phyloP scores from a whole-genome alignment of 1,140 invertebrate genomes.

The Rhagoletis pomonella region DNA sequence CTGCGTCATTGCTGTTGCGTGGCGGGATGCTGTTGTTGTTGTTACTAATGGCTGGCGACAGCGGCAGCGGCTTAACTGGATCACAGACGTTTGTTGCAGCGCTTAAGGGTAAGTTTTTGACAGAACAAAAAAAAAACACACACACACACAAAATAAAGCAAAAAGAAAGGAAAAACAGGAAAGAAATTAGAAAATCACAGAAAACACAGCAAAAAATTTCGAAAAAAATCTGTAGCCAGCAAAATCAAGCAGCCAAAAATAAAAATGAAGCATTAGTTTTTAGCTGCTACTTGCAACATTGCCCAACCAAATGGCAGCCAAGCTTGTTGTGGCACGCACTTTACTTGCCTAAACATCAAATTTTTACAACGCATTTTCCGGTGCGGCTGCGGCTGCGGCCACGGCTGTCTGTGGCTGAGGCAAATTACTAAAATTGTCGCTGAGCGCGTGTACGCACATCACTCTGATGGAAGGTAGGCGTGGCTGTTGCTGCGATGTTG shows the following conservation, averaged over 20 bases:
- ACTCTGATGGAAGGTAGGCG: background rate
- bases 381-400: background rate
- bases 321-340: slow-evolving; percentile 14
- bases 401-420: background rate
- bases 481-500: background rate
- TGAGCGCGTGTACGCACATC: background rate
- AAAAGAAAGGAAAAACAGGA: background rate
- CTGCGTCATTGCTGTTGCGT: slow-evolving; percentile 1
- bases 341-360: background rate
- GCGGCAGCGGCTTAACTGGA: slow-evolving; percentile 32
- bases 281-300: slow-evolving; percentile 37
- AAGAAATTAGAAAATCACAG: background rate
- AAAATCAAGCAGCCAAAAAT: background rate
- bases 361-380: slow-evolving; percentile 28
- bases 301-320: background rate
- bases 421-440: background rate
- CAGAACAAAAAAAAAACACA: background rate
- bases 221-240: background rate
- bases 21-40: slow-evolving; percentile 23
- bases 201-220: background rate
- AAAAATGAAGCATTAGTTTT: background rate
- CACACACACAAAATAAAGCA: background rate
- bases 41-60: slow-evolving; percentile 17
- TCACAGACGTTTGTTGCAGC: slow-evolving; percentile 15
- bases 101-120: slow-evolving; percentile 37